Evolutionary conservation across 1,140 invertebrate species (phyloP).

Genomic region (Ridgeia piscesae): DNA sequence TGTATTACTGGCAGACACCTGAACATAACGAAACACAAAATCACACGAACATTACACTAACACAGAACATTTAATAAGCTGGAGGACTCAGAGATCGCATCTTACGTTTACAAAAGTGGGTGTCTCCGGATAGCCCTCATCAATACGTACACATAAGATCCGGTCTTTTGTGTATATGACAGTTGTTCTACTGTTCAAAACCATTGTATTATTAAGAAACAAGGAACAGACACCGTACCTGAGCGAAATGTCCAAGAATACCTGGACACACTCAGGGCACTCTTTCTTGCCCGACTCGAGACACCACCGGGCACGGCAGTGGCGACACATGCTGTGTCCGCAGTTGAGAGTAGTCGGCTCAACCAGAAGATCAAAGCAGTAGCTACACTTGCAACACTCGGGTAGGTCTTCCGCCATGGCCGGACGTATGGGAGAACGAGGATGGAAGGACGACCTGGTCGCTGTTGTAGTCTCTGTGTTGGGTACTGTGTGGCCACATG

Average conservation of each 20-base stretch:
- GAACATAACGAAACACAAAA: too few species aligned
- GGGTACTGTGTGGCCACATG: too few species aligned
- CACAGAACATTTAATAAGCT: too few species aligned
- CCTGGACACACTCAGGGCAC: constrained; percentile 48
- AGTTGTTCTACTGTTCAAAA: too few species aligned
- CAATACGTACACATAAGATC: too few species aligned
- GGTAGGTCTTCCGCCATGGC: neutral
- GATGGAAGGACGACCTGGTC: neutral
- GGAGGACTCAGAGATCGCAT: too few species aligned
- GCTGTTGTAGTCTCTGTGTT: neutral
- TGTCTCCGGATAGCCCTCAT: too few species aligned
- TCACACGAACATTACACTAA: too few species aligned
- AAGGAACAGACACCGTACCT: constrained; percentile 31
- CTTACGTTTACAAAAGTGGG: too few species aligned
- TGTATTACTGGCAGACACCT: too few species aligned
- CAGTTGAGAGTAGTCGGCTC: constrained; percentile 49
- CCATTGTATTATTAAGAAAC: too few species aligned
- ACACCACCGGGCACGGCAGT: constrained; percentile 48
- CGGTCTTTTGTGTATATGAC: too few species aligned
- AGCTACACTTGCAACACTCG: constrained; percentile 37
- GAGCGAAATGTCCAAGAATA: constrained; percentile 41
- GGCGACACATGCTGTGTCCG: constrained; percentile 50
- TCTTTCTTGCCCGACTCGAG: constrained; percentile 39
- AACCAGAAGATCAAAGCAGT: constrained; percentile 43
- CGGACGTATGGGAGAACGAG: neutral